phyloP scores from a whole-genome alignment of 2,113 vertebrate species.

The Notechis scutatus region DNA sequence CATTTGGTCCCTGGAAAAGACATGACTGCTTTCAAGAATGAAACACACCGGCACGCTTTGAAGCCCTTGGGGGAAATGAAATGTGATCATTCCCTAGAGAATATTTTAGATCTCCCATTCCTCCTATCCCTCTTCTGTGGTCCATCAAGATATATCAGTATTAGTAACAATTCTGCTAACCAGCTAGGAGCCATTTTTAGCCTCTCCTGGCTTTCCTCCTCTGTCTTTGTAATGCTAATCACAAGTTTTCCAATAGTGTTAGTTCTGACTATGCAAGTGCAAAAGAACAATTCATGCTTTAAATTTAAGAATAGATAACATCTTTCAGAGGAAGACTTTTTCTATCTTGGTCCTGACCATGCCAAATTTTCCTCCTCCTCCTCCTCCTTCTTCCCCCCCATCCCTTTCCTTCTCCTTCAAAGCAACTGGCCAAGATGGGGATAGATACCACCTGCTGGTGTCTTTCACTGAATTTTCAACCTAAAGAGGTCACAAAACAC shows the following conservation, averaged over 20 bases:
- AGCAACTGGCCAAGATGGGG: neutral
- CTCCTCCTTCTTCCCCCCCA: too few relatives aligned
- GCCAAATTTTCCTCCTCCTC: too few relatives aligned
- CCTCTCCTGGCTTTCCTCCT: neutral
- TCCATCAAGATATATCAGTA: neutral
- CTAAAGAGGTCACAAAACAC: neutral
- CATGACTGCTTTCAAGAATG: neutral
- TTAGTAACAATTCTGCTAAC: neutral
- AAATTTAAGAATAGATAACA: neutral
- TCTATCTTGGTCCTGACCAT: neutral
- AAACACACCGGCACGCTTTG: neutral
- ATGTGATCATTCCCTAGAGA: neutral
- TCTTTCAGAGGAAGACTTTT: neutral
- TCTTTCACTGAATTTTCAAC: neutral
- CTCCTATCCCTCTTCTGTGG: neutral
- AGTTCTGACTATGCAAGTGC: neutral
- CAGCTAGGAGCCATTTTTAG: neutral
- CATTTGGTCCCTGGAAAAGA: neutral
- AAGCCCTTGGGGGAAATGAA: neutral
- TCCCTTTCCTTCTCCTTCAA: neutral
- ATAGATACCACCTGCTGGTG: too few relatives aligned
- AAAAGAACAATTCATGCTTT: neutral
- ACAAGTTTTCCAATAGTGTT: neutral
- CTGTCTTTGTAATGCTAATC: neutral
- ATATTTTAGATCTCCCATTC: neutral